phyloP scores from a whole-genome alignment of 2,797 vertebrate genomes.

The Notamacropus eugenii region DNA sequence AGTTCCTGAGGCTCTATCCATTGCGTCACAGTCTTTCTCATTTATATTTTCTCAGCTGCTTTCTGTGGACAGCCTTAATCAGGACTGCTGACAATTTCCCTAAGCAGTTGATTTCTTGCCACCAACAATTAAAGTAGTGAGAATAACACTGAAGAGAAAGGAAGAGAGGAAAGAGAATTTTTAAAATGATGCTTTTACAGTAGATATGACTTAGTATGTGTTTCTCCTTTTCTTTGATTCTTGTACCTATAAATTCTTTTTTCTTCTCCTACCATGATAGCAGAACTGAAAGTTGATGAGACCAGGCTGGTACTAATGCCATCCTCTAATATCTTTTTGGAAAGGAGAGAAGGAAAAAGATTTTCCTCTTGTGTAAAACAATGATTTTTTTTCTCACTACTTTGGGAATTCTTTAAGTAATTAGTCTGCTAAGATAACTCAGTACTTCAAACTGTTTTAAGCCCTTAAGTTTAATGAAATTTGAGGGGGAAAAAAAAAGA shows the following conservation, averaged over 20 bases:
- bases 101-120: fast-evolving
- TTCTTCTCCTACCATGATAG: not conserved
- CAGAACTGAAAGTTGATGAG: conserved; percentile 58
- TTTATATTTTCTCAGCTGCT: not conserved
- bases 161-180: conserved; percentile 18
- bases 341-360: conserved; percentile 41
- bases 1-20: not conserved
- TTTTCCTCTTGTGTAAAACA: conserved; percentile 48
- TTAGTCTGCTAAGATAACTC: conserved; percentile 83
- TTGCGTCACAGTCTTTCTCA: not conserved
- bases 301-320: conserved; percentile 17
- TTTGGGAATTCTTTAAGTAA: conserved; percentile 52
- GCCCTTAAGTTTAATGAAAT: conserved; percentile 86
- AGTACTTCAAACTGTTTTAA: conserved; percentile 83
- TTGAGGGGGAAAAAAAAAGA: conserved; percentile 82
- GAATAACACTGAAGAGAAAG: not conserved
- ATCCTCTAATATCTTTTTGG: conserved; percentile 13
- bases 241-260: conserved; percentile 52
- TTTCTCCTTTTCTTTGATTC: conserved; percentile 42
- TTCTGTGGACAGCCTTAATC: not conserved
- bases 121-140: not conserved
- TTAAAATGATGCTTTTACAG: conserved; percentile 14
- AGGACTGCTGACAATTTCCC: not conserved
- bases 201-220: not conserved
- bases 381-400: not conserved